Conservation (phyloP, 2,113 vertebrate genomes). For the Rhagologus leucostigma region DNA sequence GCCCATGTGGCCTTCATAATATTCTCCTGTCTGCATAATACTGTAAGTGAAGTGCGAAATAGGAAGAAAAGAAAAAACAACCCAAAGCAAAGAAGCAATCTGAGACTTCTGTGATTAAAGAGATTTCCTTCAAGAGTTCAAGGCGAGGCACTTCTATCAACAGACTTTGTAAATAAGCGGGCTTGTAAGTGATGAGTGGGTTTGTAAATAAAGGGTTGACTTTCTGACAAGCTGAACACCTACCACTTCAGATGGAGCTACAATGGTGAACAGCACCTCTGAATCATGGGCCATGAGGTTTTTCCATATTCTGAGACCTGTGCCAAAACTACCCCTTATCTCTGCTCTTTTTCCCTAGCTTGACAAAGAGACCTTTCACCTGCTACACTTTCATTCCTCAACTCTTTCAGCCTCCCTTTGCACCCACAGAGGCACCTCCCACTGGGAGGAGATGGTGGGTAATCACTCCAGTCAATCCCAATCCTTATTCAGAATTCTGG, state of each 20-base stretch:
- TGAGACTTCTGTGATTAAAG: not conserved
- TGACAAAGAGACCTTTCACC: not conserved
- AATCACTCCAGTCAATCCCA: not conserved
- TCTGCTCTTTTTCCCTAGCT: not conserved
- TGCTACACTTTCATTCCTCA: not conserved
- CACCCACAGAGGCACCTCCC: not conserved
- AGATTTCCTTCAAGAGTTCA: not conserved
- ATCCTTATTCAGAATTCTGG: not conserved
- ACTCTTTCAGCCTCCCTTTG: not conserved
- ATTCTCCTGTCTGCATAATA: not conserved
- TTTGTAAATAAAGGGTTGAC: not conserved
- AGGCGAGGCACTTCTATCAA: not conserved
- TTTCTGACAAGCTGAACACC: not conserved
- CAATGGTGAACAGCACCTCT: not conserved
- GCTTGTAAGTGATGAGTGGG: not conserved
- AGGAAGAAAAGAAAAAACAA: not conserved
- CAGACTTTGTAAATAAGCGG: not conserved
- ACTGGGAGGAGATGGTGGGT: not conserved
- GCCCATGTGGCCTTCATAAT: not conserved
- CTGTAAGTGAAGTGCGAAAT: not conserved
- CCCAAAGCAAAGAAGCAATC: not conserved
- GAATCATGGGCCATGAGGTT: rapidly evolving
- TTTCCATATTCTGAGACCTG: not conserved
- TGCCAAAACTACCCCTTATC: not conserved
- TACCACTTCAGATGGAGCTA: not conserved